These are phyloP conservation scores for Pseudomyrmex pallidus DNA, from an alignment of 1,140 invertebrate genomes.

Conservation along the genomic window DNA sequence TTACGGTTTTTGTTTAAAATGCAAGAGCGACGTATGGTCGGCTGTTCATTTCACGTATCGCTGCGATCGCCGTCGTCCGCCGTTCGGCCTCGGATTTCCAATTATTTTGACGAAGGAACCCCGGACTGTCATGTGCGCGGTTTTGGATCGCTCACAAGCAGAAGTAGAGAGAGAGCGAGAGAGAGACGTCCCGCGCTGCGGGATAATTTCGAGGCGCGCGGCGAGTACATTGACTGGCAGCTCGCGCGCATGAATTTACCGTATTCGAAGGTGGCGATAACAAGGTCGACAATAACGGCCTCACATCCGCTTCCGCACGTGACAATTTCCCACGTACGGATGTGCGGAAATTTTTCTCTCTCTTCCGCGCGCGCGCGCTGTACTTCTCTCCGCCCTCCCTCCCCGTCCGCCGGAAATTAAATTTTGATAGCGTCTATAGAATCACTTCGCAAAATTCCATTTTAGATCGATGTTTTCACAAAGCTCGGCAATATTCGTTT, in stretches of 20 bases:
- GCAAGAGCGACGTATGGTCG: constrained; percentile 43
- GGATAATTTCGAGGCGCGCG: constrained; percentile 28
- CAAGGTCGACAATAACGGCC: constrained; percentile 41
- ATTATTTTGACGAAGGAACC: constrained; percentile 53
- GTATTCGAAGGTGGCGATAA: constrained; percentile 31
- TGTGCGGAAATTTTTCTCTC: constrained; percentile 52
- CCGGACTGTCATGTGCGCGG: constrained; percentile 24
- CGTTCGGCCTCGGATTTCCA: constrained; percentile 45
- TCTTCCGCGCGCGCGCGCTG: constrained; percentile 1
- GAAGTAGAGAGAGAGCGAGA: not conserved
- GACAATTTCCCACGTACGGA: constrained; percentile 54
- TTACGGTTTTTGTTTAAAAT: constrained; percentile 49
- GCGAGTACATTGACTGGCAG: constrained; percentile 27
- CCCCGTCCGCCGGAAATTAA: constrained; percentile 44
- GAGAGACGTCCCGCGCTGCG: constrained; percentile 15
- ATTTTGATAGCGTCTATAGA: constrained; percentile 60
- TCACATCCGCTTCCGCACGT: constrained; percentile 42
- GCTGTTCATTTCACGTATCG: constrained; percentile 30
- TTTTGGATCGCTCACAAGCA: constrained; percentile 31
- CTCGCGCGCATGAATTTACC: not conserved
- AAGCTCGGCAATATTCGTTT: constrained; percentile 55
- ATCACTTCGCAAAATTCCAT: constrained; percentile 53
- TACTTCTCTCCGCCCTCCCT: not conserved
- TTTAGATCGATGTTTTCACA: constrained; percentile 54
- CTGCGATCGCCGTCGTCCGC: constrained; percentile 6